phyloP scores from a whole-genome alignment of 1,140 invertebrate species.

The Pomacea maculata region DNA sequence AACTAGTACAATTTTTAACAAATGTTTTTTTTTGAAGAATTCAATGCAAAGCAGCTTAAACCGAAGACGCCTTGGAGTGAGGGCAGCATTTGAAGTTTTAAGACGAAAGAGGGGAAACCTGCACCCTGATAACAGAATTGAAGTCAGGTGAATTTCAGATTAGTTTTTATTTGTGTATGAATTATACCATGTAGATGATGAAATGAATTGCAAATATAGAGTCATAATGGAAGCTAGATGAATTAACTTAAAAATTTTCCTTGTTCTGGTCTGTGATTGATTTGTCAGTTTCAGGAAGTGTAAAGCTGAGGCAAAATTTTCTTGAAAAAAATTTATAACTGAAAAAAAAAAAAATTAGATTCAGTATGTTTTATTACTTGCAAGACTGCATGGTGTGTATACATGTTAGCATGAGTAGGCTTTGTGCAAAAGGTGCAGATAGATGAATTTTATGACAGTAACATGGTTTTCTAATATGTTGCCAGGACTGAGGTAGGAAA shows the following conservation, averaged over 20 bases:
- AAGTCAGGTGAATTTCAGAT: no score
- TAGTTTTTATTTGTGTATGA: no score
- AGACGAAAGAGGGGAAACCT: slow-evolving; percentile 20
- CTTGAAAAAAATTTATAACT: no score
- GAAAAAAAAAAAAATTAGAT: neutral
- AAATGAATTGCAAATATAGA: no score
- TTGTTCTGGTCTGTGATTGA: no score
- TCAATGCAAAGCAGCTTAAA: slow-evolving; percentile 61
- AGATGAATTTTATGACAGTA: neutral
- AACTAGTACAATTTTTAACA: neutral
- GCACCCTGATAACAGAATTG: no score
- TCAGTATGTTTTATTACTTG: neutral
- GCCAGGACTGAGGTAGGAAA: slow-evolving; percentile 23
- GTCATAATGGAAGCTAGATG: neutral
- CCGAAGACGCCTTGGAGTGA: slow-evolving; percentile 55
- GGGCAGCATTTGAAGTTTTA: slow-evolving; percentile 61
- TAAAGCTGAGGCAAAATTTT: no score
- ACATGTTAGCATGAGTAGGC: no score
- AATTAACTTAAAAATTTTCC: neutral
- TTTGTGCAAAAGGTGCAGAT: no score
- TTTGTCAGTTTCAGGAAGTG: no score
- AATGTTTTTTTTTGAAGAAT: slow-evolving; percentile 37
- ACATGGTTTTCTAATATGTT: neutral
- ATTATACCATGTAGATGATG: no score
- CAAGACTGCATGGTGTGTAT: no score